Evolutionary conservation across 2,797 vertebrate species (phyloP), one percentile per base, ranked within the genome.

Genomic region (Allochrocebus solatus): DNA sequence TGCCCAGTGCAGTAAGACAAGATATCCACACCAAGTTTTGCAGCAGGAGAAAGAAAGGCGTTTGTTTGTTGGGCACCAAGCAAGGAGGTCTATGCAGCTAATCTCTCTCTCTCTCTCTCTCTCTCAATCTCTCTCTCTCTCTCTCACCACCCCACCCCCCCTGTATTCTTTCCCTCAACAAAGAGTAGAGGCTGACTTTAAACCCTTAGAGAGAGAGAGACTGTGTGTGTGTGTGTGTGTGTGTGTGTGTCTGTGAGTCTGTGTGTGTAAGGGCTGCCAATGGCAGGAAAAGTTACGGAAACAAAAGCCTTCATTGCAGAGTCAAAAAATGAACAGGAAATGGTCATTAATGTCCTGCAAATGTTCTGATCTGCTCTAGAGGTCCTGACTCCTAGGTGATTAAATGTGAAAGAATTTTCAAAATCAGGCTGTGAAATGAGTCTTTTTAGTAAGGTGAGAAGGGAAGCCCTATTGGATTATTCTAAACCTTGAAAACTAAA

Each of bases 81-180:
- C 48, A 50, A 50, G 48, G 48, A 50, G 48, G 48, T 0, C 48
- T 50, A 50, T 50, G 4, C 14, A 50, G 48, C 48, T 50, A 16
- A 50, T 50, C 4, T 48, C 48, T 50, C 48, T 48, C 0, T 48
- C 46, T 48, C 48, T 48, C 12, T 13, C 46, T 48, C 46, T 48
- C 41, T n/a, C n/a, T n/a, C 5, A 41, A 1, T 48, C 48, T 50
- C 48, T 48, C 0, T 48, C 46, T 48, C 48, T 48, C 12, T 13
- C 46, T 48, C 46, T 48, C 41, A n/a, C n/a, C n/a, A n/a, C 41
- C 41, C 41, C 6, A 0, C 46, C 4, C 0, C 2, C 43, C 11
- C 46, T 0, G 0, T 55, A 55, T 55, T 55, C 21, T 55, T 55
- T 55, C 53, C 21, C 21, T 55, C 53, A 55, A 55, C 53, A 55